Conservation (phyloP, 1,140 invertebrate genomes). For the Probaryconus sp. region DNA sequence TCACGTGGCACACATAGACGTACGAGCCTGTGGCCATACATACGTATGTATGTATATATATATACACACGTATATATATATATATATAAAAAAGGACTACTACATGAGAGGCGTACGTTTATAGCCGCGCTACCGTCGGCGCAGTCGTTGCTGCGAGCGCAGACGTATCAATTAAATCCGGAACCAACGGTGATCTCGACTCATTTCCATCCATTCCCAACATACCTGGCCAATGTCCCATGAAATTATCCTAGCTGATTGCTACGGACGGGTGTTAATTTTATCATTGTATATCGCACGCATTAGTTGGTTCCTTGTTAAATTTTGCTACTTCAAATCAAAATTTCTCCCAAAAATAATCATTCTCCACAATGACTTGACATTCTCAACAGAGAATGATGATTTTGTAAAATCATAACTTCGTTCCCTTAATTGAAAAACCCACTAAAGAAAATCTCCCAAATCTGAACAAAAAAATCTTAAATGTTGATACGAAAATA, state of each 20-base stretch:
- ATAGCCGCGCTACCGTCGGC: conserved; percentile 36
- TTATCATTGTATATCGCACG: conserved; percentile 54
- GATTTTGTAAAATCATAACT: too few relatives aligned
- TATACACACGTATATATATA: too few relatives aligned
- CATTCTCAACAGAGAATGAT: too few relatives aligned
- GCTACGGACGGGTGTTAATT: conserved; percentile 62
- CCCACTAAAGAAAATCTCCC: too few relatives aligned
- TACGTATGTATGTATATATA: conserved; percentile 21
- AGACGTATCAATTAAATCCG: conserved; percentile 73
- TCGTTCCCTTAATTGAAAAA: too few relatives aligned
- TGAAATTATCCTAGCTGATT: conserved; percentile 68
- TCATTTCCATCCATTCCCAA: conserved; percentile 72
- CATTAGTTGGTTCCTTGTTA: too few relatives aligned
- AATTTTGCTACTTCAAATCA: too few relatives aligned
- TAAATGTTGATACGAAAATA: too few relatives aligned
- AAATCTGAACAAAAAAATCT: too few relatives aligned
- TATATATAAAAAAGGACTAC: conserved; percentile 43
- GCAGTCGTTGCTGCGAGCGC: conserved; percentile 36
- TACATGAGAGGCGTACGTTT: conserved; percentile 39
- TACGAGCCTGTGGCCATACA: background rate
- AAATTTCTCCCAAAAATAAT: too few relatives aligned
- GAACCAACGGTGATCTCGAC: conserved; percentile 68
- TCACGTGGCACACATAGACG: conserved; percentile 63
- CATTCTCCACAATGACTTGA: too few relatives aligned
- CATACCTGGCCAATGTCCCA: conserved; percentile 70